These are phyloP conservation scores for Oxyruncus cristatus DNA, from an alignment of 2,113 vertebrate genomes.

Conservation along the genomic window DNA sequence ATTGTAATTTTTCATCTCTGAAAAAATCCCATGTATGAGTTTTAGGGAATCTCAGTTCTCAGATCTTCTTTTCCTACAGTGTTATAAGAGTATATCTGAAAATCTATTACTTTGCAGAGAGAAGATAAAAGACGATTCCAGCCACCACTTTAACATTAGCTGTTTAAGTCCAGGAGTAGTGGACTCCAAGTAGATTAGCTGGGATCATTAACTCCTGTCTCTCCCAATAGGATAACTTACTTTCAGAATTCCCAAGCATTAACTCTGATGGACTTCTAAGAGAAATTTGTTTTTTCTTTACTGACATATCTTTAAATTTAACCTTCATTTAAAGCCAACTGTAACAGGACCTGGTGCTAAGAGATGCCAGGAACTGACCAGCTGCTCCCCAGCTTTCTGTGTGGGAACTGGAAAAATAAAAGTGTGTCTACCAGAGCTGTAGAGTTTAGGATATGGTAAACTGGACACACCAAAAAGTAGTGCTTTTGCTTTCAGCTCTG, in stretches of 20 bases:
- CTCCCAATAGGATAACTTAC: background rate
- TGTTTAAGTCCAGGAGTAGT: background rate
- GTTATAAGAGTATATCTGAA: background rate
- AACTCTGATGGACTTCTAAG: background rate
- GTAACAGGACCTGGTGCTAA: background rate
- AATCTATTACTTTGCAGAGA: background rate
- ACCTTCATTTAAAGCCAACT: background rate
- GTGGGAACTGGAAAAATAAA: background rate
- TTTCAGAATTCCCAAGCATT: background rate
- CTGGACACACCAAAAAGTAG: background rate
- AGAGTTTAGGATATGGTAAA: background rate
- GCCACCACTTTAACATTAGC: background rate
- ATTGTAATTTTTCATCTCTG: background rate
- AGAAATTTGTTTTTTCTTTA: background rate
- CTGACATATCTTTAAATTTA: background rate
- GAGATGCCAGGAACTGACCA: background rate
- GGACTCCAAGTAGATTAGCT: background rate
- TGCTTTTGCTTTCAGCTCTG: background rate
- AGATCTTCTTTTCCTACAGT: background rate
- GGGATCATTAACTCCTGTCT: background rate
- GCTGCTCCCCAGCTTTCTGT: background rate
- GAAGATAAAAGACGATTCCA: slow-evolving; percentile 22
- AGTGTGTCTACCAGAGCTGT: background rate
- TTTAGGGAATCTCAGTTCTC: background rate
- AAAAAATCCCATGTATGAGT: background rate